These are phyloP conservation scores for Hylyphantes graminicola DNA, from an alignment of 1,140 invertebrate genomes.

Conservation along the genomic window DNA sequence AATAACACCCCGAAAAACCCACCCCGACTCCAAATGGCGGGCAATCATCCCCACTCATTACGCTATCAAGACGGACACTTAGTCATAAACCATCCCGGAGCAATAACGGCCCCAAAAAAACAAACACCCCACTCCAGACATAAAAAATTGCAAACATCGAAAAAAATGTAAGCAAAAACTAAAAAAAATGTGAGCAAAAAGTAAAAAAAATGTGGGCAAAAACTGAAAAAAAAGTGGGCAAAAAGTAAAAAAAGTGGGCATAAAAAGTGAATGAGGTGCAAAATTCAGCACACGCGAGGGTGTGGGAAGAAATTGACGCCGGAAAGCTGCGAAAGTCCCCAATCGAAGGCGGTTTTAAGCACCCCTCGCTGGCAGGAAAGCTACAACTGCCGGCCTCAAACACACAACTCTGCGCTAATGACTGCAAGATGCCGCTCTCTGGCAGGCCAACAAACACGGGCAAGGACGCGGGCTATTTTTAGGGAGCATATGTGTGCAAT, in stretches of 20 bases:
- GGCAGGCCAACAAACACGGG: slow-evolving; percentile 8
- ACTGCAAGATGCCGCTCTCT: slow-evolving; percentile 30
- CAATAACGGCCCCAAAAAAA: no score
- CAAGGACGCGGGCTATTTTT: neutral
- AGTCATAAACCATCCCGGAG: neutral
- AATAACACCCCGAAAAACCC: no score
- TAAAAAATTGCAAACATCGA: neutral
- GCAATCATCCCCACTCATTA: slow-evolving; percentile 16
- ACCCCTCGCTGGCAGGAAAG: slow-evolving; percentile 26
- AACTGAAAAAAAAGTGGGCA: neutral
- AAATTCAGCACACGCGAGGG: slow-evolving; percentile 24
- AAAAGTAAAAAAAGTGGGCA: neutral
- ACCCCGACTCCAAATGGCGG: neutral
- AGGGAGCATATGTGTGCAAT: no score
- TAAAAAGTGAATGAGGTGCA: slow-evolving; percentile 44
- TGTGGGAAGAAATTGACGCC: slow-evolving; percentile 38
- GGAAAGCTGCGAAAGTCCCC: slow-evolving; percentile 20
- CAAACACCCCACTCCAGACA: neutral
- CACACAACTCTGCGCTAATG: slow-evolving; percentile 48
- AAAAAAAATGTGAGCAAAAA: neutral
- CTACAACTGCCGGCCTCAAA: slow-evolving; percentile 8
- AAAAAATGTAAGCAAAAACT: neutral
- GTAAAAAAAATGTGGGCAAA: neutral
- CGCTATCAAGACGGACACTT: slow-evolving; percentile 17
- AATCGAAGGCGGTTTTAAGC: slow-evolving; percentile 45